Evolutionary conservation across 2,888 invertebrate genomes (phyloP).

Genomic region (Heliconius ethilla): DNA sequence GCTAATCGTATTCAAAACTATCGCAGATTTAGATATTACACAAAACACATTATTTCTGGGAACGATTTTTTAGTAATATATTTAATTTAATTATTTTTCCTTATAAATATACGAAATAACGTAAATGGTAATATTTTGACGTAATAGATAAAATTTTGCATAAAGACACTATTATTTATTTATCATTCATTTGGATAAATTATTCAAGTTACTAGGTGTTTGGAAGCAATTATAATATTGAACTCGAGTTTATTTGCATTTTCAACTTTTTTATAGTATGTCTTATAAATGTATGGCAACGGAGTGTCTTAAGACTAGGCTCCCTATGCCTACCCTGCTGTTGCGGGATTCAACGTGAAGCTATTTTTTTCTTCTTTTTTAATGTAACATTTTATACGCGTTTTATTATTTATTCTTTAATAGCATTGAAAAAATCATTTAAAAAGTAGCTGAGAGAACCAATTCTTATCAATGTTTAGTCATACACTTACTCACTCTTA

Average conservation of each 20-base stretch:
- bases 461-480: constrained; percentile 51
- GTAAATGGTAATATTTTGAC: too few relatives aligned
- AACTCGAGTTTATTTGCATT: neutral
- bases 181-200: too few relatives aligned
- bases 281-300: too few relatives aligned
- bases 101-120: neutral
- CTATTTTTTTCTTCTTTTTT: neutral
- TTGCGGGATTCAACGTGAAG: too few relatives aligned
- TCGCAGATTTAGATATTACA: constrained; percentile 20
- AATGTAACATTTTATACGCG: neutral
- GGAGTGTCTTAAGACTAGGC: too few relatives aligned
- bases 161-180: too few relatives aligned
- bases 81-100: constrained; percentile 15
- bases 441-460: constrained; percentile 24
- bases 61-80: neutral
- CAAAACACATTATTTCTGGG: constrained; percentile 5
- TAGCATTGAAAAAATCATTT: neutral
- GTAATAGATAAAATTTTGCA: too few relatives aligned
- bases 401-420: neutral
- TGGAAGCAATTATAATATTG: neutral
- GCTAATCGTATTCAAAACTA: constrained; percentile 36
- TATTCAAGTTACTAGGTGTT: neutral
- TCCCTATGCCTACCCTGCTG: too few relatives aligned
- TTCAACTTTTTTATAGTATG: neutral
- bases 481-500: constrained; percentile 53